Evolutionary conservation across 2,113 vertebrate species (phyloP).

Genomic region (Oryzias woworae): DNA sequence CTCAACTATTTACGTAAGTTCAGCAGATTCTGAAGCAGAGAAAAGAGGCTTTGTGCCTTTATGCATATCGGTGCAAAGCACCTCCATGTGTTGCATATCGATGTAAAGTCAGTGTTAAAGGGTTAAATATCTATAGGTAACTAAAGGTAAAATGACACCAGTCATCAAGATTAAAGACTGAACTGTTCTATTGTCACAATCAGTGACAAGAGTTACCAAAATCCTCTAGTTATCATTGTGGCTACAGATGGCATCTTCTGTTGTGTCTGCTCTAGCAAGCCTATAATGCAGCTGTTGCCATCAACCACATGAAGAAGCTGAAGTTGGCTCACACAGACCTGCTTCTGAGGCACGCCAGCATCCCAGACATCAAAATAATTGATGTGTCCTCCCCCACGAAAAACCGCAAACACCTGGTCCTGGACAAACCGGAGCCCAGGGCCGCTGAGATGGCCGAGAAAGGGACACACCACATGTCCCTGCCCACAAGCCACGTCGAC

Average conservation of each 20-base stretch:
- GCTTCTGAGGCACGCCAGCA: constrained; percentile 10
- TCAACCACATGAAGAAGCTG: constrained; percentile 94
- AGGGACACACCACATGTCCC: constrained; percentile 30
- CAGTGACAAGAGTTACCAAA: no score
- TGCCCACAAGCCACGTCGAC: constrained; percentile 37
- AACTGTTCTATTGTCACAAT: no score
- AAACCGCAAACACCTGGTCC: constrained; percentile 9
- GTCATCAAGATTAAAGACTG: no score
- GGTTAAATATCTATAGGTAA: no score
- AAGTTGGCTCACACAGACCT: constrained; percentile 79
- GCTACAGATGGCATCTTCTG: background rate
- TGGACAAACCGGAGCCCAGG: constrained; percentile 24
- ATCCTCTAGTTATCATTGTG: no score
- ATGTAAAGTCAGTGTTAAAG: no score
- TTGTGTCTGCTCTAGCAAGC: constrained; percentile 82
- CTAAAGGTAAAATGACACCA: no score
- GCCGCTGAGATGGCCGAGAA: background rate
- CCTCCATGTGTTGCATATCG: no score
- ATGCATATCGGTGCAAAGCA: no score
- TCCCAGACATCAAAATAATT: constrained; percentile 62
- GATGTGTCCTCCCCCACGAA: constrained; percentile 59
- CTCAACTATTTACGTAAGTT: no score
- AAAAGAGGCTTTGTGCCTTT: no score
- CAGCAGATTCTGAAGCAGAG: no score
- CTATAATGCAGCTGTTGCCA: constrained; percentile 87